phyloP scores from a whole-genome alignment of 2,113 vertebrate genomes.

The Synodontis membranacea region DNA sequence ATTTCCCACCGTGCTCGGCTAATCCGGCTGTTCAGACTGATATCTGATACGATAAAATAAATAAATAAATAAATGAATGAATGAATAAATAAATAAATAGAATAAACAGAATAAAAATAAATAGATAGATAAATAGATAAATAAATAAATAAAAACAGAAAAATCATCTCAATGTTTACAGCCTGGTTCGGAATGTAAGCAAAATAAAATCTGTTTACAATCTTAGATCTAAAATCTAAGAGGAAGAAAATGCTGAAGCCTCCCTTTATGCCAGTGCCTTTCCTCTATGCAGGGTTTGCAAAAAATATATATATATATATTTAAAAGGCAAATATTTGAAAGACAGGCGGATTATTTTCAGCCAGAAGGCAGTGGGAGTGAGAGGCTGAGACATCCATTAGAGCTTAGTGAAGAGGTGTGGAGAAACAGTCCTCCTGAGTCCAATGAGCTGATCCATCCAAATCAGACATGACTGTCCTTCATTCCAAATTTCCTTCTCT shows the following conservation, averaged over 20 bases:
- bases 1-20: not conserved
- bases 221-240: not conserved
- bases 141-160: not conserved
- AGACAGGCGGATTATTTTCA: constrained; percentile 34
- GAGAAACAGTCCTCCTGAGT: constrained; percentile 32
- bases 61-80: too few species aligned
- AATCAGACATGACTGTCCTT: constrained; percentile 28
- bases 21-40: not conserved
- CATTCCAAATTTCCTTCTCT: not conserved
- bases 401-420: constrained; percentile 23
- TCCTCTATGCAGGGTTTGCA: not conserved
- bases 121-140: too few species aligned
- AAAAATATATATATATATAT: not conserved
- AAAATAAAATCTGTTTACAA: constrained; percentile 4
- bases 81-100: too few species aligned
- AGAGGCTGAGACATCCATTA: constrained; percentile 24
- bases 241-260: constrained; percentile 13
- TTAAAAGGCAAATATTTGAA: constrained; percentile 1
- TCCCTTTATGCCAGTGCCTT: not conserved
- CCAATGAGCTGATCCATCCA: constrained; percentile 16
- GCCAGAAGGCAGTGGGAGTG: constrained; percentile 7
- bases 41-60: not conserved
- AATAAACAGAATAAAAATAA: too few species aligned
- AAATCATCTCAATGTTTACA: not conserved
- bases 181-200: not conserved